Conservation (phyloP, 1,140 invertebrate genomes). For the Cydia strobilella region DNA sequence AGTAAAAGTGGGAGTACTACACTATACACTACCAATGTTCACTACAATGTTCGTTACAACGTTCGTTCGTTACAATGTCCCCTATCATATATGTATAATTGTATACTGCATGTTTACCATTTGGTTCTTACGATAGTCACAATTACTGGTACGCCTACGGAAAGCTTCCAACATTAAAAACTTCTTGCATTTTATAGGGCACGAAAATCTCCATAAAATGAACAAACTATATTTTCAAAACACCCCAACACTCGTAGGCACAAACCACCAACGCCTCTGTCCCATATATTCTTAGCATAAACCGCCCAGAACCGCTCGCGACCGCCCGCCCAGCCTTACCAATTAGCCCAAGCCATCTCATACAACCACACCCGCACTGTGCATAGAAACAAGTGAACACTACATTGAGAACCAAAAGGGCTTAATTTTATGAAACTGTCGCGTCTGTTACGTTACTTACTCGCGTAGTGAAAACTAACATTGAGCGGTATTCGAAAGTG, state of each 20-base stretch:
- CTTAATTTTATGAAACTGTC: not conserved
- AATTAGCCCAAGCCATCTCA: slow-evolving; percentile 40
- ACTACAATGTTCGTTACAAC: too few relatives aligned
- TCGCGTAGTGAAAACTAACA: too few relatives aligned
- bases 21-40: too few relatives aligned
- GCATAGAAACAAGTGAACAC: slow-evolving; percentile 7
- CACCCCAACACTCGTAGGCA: not conserved
- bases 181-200: too few relatives aligned
- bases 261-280: slow-evolving; percentile 21
- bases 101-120: too few relatives aligned
- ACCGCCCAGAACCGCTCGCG: slow-evolving; percentile 56
- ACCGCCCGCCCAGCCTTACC: slow-evolving; percentile 41
- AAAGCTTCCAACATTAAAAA: too few relatives aligned
- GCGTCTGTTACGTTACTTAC: not conserved
- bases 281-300: slow-evolving; percentile 43
- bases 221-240: not conserved
- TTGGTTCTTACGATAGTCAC: too few relatives aligned
- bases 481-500: not conserved
- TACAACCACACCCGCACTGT: not conserved
- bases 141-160: too few relatives aligned
- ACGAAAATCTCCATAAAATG: too few relatives aligned
- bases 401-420: not conserved
- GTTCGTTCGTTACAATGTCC: too few relatives aligned
- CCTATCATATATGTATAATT: too few relatives aligned
- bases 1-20: not conserved